Base-by-base conservation (phyloP, 2,888 invertebrate genomes). In the Pasiphila rectangulata region DNA sequence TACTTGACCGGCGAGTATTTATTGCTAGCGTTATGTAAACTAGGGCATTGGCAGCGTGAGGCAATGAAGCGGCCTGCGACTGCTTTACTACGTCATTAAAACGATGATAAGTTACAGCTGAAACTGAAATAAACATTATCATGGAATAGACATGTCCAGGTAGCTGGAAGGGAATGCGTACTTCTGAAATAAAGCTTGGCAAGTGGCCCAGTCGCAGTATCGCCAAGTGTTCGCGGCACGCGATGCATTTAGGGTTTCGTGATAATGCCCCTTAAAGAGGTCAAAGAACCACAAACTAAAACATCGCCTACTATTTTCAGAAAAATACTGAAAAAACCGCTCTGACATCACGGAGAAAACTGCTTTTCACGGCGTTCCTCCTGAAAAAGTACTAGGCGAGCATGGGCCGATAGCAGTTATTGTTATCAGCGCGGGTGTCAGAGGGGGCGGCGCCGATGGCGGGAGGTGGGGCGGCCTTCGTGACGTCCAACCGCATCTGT, bases 351-450 rank as follows among this genome's bases (percentile, higher is more conserved):
- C 50, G 30, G 65, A 74, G 79, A 79, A 84, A 83, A 77, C 54
- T 61, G 63, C 65, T 80, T 79, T 79, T 72, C 75, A 74, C 72
- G 46, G 57, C 60, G 67, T 61, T 51, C 51, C 65, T 69, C 68
- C 83, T 86, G 85, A 85, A 85, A 84, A 75, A 73, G 78, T 85
- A 86, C 86, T 74, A 86, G 86, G 86, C 83, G 65, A 78, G 57
- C 83, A 85, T 82, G 63, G 79, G 55, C 63, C 60, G 65, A 65
- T 65, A 72, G 77, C 61, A 72, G 80, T 76, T 63, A 77, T 78
- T 76, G 82, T 82, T 83, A 81, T 82, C 84, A 80, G 65, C 67
- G 63, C 62, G 61, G 70, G 58, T 59, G 67, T 43, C 55, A 57
- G 65, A 63, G 68, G 67, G 59, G 62, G 59, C 44, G 50, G 58